Base-by-base conservation (phyloP, 2,113 vertebrate species). In the Typhlomys cinereus region DNA sequence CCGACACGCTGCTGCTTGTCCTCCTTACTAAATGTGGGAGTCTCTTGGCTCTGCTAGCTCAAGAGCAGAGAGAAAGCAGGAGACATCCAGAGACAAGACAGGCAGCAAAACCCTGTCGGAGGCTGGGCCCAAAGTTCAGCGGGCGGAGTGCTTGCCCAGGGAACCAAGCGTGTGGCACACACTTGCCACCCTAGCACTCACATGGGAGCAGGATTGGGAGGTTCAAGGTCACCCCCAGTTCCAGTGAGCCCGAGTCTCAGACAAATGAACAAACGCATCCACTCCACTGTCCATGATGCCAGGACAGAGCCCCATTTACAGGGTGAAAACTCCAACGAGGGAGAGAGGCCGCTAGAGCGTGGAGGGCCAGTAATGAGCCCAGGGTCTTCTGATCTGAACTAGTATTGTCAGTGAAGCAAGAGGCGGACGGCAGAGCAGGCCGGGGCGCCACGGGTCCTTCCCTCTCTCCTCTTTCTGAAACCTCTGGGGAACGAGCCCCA, bases 1-100 rank as follows among this genome's bases (percentile, higher is more conserved):
- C 13, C 0, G 0, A 17, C 0, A 23, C 29, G 59, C 6, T 1
- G 5, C 7, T 44, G 44, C 71, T 41, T 41, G 21, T n/a, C 48
- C 7, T 59, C 29, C 36, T 76, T 21, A 25, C 15, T 57, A 36
- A 64, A 11, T 18, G 10, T 34, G 64, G 41, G 20, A 8, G 34
- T 44, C 44, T 17, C 14, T 18, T 36, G 36, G 66, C 50, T 71
- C 23, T 52, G 27, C 76, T 75, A 11, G 74, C 36, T 61, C 62
- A 15, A 41, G 4, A 34, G 34, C 39, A 18, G 18, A 46, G 27
- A 15, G 2, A 20, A 25, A 54, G 80, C n/a, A 88, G 81, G 57
- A 76, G 66, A 17, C 27, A n/a, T 15, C 12, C 2, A n/a, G 18
- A 80, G 21, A 1, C 25, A 23, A 17, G n/a, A 31, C 34, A 54